A percentile compares a stretch with the other conserved stretches of the same genome.
Evolutionary conservation across 1,140 invertebrate genomes (phyloP).

Genomic region (Zaprionus africanus): DNA sequence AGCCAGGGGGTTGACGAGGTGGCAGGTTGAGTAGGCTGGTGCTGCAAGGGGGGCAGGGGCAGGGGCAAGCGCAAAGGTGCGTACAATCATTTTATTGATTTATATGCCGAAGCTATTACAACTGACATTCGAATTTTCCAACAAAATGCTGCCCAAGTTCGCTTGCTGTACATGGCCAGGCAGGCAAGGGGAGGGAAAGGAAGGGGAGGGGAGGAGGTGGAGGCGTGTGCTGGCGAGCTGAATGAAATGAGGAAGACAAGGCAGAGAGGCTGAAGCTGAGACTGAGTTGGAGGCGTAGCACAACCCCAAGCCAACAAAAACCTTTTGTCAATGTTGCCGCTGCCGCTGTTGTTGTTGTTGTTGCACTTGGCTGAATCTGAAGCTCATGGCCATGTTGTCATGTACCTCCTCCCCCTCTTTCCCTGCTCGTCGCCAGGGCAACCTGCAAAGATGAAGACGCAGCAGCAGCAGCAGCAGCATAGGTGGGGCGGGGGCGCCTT

Average conservation of each 20-base stretch:
- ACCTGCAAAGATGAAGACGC: constrained; percentile 67
- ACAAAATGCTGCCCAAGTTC: constrained; percentile 58
- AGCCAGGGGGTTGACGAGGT: constrained; percentile 7
- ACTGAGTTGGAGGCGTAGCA: constrained; percentile 14
- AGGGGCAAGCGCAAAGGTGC: constrained; percentile 68
- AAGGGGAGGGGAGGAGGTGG: neutral
- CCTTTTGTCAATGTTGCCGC: constrained; percentile 53
- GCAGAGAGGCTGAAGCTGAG: neutral
- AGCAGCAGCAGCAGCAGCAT: constrained; percentile 46
- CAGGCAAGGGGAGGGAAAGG: neutral
- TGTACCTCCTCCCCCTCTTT: neutral
- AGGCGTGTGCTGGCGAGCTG: constrained; percentile 6
- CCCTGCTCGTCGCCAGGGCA: constrained; percentile 50
- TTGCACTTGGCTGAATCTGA: constrained; percentile 47
- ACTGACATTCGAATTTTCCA: constrained; percentile 83
- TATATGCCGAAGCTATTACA: constrained; percentile 84
- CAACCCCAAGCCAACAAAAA: constrained; percentile 35
- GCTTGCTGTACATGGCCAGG: constrained; percentile 33
- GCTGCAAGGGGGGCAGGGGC: neutral
- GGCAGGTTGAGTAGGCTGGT: constrained; percentile 7
- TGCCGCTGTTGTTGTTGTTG: constrained; percentile 54
- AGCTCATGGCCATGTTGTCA: constrained; percentile 42
- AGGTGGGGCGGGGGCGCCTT: neutral
- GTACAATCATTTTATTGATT: constrained; percentile 84
- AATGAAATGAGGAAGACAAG: neutral